phyloP scores from a whole-genome alignment of 1,140 invertebrate species.

The Halesus radiatus region DNA sequence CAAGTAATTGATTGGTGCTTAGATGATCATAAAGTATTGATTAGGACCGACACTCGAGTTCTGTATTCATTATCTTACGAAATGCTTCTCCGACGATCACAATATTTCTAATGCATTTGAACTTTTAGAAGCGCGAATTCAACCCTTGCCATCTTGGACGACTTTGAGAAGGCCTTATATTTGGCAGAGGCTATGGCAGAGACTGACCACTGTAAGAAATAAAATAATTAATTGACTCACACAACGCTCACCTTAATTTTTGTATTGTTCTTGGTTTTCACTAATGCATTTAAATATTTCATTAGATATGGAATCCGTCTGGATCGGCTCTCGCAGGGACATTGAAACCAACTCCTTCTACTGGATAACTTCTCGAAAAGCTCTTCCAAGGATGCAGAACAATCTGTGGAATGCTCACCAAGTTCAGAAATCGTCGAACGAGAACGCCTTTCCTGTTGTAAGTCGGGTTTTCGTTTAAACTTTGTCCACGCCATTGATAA shows the following conservation, averaged over 20 bases:
- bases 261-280: no score
- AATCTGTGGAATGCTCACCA: constrained; percentile 3
- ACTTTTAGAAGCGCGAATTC: not conserved
- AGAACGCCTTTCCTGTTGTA: not conserved
- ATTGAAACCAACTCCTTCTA: not conserved
- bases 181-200: constrained; percentile 41
- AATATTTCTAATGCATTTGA: no score
- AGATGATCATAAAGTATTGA: no score
- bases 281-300: no score
- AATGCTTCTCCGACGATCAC: no score
- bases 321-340: not conserved
- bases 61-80: no score
- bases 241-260: no score
- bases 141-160: constrained; percentile 31
- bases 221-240: no score
- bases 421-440: not conserved
- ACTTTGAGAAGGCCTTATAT: constrained; percentile 22
- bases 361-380: not conserved
- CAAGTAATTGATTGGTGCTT: no score
- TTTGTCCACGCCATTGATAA: no score
- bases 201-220: constrained; percentile 31
- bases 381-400: not conserved
- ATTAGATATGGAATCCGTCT: not conserved
- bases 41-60: no score
- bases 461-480: not conserved